Conservation (phyloP, 2,113 vertebrate species). For the zebrafish (Danio rerio) region DNA sequence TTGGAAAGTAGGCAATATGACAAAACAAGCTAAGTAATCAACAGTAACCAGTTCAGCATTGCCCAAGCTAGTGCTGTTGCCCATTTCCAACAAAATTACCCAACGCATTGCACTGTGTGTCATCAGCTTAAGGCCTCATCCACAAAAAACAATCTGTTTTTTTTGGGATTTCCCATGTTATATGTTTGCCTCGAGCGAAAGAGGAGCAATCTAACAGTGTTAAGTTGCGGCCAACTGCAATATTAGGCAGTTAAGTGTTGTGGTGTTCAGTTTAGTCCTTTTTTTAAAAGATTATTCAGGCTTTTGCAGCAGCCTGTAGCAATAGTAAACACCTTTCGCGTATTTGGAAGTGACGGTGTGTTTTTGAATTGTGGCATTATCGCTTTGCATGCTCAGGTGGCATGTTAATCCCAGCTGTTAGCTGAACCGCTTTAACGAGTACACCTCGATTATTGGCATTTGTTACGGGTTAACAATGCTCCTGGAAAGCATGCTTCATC, state of each 20-base stretch:
- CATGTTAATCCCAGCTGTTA: constrained; percentile 18
- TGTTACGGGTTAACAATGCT: constrained; percentile 29
- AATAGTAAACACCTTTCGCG: background rate
- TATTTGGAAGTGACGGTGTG: background rate
- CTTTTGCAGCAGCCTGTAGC: background rate
- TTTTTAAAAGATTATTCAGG: constrained; percentile 2
- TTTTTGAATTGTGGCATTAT: constrained; percentile 22
- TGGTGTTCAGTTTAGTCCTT: constrained; percentile 7
- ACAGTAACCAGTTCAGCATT: constrained; percentile 9
- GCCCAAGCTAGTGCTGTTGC: constrained; percentile 4
- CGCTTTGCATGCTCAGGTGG: constrained; percentile 20
- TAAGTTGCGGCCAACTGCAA: constrained; percentile 12
- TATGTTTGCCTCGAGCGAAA: constrained; percentile 24
- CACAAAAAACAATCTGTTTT: constrained; percentile 2
- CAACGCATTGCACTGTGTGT: constrained; percentile 9
- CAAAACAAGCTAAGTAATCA: constrained; percentile 17
- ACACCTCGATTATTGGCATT: constrained; percentile 19
- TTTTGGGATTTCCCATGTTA: constrained; percentile 20
- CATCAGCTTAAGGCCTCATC: constrained; percentile 30
- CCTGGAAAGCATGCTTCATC: constrained; percentile 39
- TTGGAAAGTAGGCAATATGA: constrained; percentile 20
- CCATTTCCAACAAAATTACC: constrained; percentile 14
- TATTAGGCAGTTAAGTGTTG: background rate
- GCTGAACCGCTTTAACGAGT: background rate
- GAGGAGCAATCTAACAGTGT: constrained; percentile 1